Conservation (phyloP, 2,113 vertebrate genomes). For the Carassius carassius region DNA sequence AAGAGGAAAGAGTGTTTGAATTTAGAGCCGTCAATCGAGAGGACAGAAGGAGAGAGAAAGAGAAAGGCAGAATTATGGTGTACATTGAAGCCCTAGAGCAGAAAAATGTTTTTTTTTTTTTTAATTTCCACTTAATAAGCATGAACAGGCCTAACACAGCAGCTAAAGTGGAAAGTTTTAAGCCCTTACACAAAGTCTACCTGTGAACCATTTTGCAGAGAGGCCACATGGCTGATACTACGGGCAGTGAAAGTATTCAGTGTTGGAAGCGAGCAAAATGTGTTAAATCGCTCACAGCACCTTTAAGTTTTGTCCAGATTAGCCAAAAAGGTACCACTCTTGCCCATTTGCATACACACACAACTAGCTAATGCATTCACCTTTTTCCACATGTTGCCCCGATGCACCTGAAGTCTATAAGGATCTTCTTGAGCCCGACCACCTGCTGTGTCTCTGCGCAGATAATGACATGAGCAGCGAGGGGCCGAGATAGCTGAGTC, state of each 20-base stretch:
- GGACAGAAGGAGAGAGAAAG: neutral
- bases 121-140: neutral
- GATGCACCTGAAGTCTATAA: slow-evolving; percentile 53
- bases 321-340: slow-evolving; percentile 1
- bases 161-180: slow-evolving; percentile 9
- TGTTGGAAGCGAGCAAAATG: neutral
- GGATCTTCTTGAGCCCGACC: slow-evolving; percentile 51
- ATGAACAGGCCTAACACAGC: neutral
- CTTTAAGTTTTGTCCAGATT: slow-evolving; percentile 1
- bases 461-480: slow-evolving; percentile 57
- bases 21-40: slow-evolving; percentile 27
- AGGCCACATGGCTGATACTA: neutral
- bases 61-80: slow-evolving; percentile 2
- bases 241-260: neutral
- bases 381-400: slow-evolving; percentile 39
- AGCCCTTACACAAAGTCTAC: neutral
- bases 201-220: neutral
- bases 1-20: slow-evolving; percentile 25
- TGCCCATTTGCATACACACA: slow-evolving; percentile 26
- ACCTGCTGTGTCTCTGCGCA: slow-evolving; percentile 56
- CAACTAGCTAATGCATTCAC: slow-evolving; percentile 14
- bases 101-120: neutral
- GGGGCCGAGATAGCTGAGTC: slow-evolving; percentile 52
- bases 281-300: neutral
- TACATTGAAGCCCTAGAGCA: slow-evolving; percentile 5